These are phyloP conservation scores for Theretra japonica DNA, from an alignment of 2,888 invertebrate genomes.

Conservation along the genomic window DNA sequence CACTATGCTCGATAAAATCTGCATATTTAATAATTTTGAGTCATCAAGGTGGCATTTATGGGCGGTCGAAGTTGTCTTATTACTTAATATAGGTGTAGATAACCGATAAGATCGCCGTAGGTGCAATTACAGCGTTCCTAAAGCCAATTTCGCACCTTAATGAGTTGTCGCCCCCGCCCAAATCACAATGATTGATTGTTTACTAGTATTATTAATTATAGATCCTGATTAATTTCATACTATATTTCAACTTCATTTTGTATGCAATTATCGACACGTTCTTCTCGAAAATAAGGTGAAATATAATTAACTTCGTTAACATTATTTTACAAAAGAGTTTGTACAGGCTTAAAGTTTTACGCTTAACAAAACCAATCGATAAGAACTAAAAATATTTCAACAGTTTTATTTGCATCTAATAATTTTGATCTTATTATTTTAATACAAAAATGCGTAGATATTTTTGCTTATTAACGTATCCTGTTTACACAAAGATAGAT, in stretches of 20 bases:
- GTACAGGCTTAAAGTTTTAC: no score
- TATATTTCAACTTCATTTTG: conserved; percentile 7
- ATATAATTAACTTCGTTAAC: neutral
- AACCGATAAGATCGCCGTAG: conserved; percentile 28
- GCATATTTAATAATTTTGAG: conserved; percentile 9
- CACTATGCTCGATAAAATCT: conserved; percentile 8
- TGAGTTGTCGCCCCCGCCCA: conserved; percentile 64
- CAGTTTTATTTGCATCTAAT: no score
- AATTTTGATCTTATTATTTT: no score
- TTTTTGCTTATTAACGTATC: no score
- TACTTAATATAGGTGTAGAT: conserved; percentile 23
- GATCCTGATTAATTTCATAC: conserved; percentile 2
- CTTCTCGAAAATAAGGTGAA: neutral
- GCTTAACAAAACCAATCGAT: no score
- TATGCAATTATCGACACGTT: conserved; percentile 1
- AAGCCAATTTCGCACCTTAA: conserved; percentile 53
- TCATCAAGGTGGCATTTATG: conserved; percentile 20
- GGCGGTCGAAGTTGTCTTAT: conserved; percentile 9
- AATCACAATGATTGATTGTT: conserved; percentile 37
- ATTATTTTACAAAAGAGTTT: neutral
- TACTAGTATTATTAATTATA: conserved; percentile 17
- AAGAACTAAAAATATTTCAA: no score
- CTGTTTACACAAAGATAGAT: no score
- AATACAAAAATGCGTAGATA: no score
- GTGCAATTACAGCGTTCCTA: conserved; percentile 45